These are phyloP conservation scores for Octomys mimax DNA, from an alignment of 2,797 vertebrate species.

Conservation along the genomic window DNA sequence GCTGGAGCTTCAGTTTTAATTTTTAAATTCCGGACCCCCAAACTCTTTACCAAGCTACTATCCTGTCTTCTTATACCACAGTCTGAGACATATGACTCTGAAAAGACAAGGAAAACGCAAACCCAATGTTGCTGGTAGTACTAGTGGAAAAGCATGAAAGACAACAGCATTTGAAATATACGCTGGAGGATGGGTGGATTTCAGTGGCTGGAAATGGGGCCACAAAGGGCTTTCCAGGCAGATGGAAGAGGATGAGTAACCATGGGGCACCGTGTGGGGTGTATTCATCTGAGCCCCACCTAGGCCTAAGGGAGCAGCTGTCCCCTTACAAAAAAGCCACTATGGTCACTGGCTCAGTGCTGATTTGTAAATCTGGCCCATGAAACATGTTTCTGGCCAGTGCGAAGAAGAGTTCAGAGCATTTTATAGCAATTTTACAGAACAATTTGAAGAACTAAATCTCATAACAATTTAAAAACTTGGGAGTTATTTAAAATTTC, in stretches of 20 bases:
- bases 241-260: neutral
- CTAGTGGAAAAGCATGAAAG: neutral
- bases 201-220: neutral
- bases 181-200: neutral
- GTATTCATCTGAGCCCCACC: neutral
- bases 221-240: neutral
- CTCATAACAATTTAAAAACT: conserved; percentile 20
- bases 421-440: neutral
- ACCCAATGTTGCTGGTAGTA: neutral
- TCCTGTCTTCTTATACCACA: neutral
- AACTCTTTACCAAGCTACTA: neutral
- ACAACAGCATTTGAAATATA: neutral
- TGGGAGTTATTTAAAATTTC: neutral
- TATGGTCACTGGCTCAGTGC: neutral
- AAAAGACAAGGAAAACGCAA: conserved; percentile 17
- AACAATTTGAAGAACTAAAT: conserved; percentile 42
- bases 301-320: neutral
- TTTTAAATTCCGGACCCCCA: conserved; percentile 20
- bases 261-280: neutral
- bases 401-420: conserved; percentile 2
- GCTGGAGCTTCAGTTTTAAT: neutral
- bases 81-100: neutral
- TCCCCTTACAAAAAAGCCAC: neutral
- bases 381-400: neutral
- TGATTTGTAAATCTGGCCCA: neutral